These are phyloP conservation scores for Oostethus manadensis DNA, from an alignment of 2,113 vertebrate genomes.

Conservation along the genomic window DNA sequence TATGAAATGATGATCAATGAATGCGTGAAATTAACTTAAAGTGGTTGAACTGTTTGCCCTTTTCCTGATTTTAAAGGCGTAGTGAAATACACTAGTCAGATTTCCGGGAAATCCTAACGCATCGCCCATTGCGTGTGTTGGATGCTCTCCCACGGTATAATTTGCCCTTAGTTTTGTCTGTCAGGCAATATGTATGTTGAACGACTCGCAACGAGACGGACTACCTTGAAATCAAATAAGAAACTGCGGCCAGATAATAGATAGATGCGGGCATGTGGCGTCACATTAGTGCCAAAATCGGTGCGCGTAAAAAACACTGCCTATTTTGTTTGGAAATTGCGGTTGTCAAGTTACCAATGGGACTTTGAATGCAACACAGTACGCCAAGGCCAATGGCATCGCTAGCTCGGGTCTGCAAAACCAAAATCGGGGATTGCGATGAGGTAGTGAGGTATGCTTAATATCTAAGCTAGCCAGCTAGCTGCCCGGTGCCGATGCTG, in stretches of 20 bases:
- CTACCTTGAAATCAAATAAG: background rate
- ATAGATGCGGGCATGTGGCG: too few relatives aligned
- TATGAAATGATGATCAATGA: background rate
- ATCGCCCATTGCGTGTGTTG: background rate
- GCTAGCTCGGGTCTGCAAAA: conserved; percentile 24
- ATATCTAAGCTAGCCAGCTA: conserved; percentile 28
- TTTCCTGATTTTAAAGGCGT: too few relatives aligned
- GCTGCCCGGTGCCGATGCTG: conserved; percentile 5
- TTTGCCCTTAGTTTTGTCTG: background rate
- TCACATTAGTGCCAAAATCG: background rate
- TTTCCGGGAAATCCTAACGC: background rate
- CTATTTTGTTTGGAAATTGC: too few relatives aligned
- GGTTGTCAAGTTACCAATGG: background rate
- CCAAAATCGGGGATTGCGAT: conserved; percentile 10
- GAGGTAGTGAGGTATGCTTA: background rate
- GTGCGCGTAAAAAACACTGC: too few relatives aligned
- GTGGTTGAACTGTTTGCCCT: too few relatives aligned
- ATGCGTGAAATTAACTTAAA: background rate
- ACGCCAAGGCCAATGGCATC: background rate
- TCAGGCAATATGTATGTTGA: background rate
- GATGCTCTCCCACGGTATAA: too few relatives aligned
- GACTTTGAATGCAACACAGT: background rate
- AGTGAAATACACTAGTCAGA: background rate
- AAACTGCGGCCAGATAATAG: too few relatives aligned
- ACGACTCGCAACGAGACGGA: background rate